Conservation (phyloP, 1,140 invertebrate genomes). For the Ceratina australensis region DNA sequence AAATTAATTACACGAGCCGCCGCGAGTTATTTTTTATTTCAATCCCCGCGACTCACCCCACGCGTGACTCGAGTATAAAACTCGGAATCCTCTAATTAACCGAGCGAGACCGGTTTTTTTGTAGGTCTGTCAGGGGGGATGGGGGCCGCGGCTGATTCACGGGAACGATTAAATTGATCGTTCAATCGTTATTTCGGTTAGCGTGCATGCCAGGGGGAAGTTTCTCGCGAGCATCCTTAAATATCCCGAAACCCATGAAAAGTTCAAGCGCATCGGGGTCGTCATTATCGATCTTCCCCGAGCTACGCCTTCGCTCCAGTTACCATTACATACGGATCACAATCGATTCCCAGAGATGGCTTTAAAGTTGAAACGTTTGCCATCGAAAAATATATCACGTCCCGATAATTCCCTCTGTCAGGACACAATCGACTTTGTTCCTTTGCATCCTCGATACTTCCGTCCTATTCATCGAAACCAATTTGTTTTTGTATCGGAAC, state of each 20-base stretch:
- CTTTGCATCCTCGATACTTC: too few relatives aligned
- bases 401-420: too few relatives aligned
- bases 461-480: too few relatives aligned
- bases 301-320: constrained; percentile 44
- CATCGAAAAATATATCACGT: background rate
- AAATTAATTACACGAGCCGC: background rate
- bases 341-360: constrained; percentile 13
- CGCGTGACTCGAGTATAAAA: background rate
- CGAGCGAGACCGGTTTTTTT: background rate
- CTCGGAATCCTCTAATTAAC: background rate
- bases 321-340: constrained; percentile 50
- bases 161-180: background rate
- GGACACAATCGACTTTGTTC: too few relatives aligned
- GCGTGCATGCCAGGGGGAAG: background rate
- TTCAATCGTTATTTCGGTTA: background rate
- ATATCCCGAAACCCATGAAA: constrained; percentile 50
- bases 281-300: constrained; percentile 50
- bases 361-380: constrained; percentile 11
- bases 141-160: background rate
- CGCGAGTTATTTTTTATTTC: background rate
- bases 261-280: constrained; percentile 60
- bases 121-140: background rate
- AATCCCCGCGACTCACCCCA: background rate
- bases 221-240: constrained; percentile 46
- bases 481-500: too few relatives aligned